Base-by-base conservation (phyloP, 2,113 vertebrate genomes). In the Ophiodon elongatus region DNA sequence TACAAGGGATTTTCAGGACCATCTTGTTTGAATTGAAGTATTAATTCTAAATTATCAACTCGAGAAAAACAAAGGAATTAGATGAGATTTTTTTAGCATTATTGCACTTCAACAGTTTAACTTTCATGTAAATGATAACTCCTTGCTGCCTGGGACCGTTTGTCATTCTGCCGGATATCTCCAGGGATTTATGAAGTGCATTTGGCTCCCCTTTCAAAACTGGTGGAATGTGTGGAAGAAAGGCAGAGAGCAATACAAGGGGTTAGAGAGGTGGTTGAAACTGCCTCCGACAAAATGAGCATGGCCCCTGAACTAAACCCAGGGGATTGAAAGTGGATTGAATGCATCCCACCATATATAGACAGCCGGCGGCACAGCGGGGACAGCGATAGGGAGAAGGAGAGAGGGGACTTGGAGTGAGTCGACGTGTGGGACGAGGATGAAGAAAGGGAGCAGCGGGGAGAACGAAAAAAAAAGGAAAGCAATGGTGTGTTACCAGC, bases 291-390 rank as follows among this genome's bases (percentile, higher is more conserved):
- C 90, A 90, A 92, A 93, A 94, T 84, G 91, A 92, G 92, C 79
- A 25, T 76, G 73, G 87, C 88, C 90, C 92, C 89, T 89, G 92
- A 91, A 93, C 93, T 94, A 94, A 94, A 84, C 89, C 89, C 87
- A 41, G 77, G 90, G 90, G 91, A 94, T 92, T 92, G 91, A 88
- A 84, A 94, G 88, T 92, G 90, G 93, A 94, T 92, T 93, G 90
- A 94, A 94, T 90, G 91, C 91, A 90, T 92, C 87, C 89, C 80
- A 43, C 79, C 88, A 71, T 77, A 91, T 90, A 92, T 83, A 91
- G 89, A 91, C 82, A 80, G 76, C 82, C 62, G 17, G 68, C 75
- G 82, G 80, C 77, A 73, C 74, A 8, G 33, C 15, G 0, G 80
- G 84, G 84, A 86, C 67, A 27, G 73, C 0, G 73, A 80, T 78